Evolutionary conservation across 2,888 invertebrate species (phyloP), one percentile per base, ranked within the genome.

Genomic region (Torymus texanus): DNA sequence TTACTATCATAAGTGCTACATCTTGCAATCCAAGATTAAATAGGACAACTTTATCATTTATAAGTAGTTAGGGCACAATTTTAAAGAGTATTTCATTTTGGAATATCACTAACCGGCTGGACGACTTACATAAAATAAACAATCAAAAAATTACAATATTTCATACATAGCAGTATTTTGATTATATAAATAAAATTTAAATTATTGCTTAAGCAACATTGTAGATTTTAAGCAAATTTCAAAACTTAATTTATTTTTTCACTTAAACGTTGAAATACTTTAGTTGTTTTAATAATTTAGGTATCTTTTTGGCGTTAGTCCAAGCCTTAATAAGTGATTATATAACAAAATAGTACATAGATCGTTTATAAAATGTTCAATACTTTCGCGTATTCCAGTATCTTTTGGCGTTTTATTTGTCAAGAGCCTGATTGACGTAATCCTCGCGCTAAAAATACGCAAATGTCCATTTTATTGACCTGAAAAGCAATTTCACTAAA

Each of bases 21-120:
- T 67, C 58, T 79, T 79, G 72, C n/a, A 79, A 24, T 67, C 55
- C 66, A 75, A 79, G 56, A 67, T 66, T 65, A 71, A 71, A 72
- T 74, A 74, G 53, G 61, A 78, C 62, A 78, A 74, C 24, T 73
- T 16, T 71, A 62, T 56, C 50, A 73, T 67, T 72, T 55, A 73
- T 61, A 29, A 61, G 14, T 65, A 70, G 24, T n/a, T 73, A 51
- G 63, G 63, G 56, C 18, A 21, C 50, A 61, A 16, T 56, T 66
- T 18, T 56, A 73, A 73, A 56, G 13, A 51, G 12, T 67, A 73
- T 4, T 50, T 62, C 12, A 16, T 58, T 24, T 68, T 73, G 50
- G 13, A 65, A 61, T 76, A 66, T 72, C 41, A 72, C 8, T 71
- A 53, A 65, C 51, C 51, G 41, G 56, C 76, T 63, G 62, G 58